Evolutionary conservation across 1,140 invertebrate genomes (phyloP).

Genomic region (Tetranychus cinnabarinus): DNA sequence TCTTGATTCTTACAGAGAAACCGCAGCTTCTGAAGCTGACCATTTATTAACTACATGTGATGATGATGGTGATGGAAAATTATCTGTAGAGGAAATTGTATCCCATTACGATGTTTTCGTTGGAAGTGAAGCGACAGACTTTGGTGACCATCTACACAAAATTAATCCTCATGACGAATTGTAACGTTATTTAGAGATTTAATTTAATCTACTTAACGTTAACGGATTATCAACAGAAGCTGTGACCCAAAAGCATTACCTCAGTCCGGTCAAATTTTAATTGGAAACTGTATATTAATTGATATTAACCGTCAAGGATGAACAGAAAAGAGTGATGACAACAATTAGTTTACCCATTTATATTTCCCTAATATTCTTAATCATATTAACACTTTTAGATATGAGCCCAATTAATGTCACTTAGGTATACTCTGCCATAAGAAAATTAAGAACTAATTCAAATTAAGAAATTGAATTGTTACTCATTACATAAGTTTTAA

Average conservation of each 20-base stretch:
- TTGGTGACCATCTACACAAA: background rate
- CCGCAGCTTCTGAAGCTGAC: slow-evolving; percentile 66
- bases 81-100: slow-evolving; percentile 65
- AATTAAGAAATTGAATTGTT: too few species aligned
- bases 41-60: slow-evolving; percentile 76
- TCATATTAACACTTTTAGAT: too few species aligned
- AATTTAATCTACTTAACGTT: background rate
- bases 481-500: too few species aligned
- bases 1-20: slow-evolving; percentile 32
- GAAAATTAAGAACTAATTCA: too few species aligned
- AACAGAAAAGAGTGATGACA: too few species aligned
- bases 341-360: too few species aligned
- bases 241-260: too few species aligned
- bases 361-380: too few species aligned
- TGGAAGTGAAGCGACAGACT: slow-evolving; percentile 79
- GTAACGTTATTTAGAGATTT: background rate
- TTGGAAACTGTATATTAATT: too few species aligned
- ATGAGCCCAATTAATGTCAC: too few species aligned
- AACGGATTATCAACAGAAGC: background rate
- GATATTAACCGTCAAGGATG: too few species aligned
- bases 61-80: slow-evolving; percentile 53
- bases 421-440: too few species aligned
- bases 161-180: background rate
- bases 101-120: slow-evolving; percentile 76
- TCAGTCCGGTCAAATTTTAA: background rate